Evolutionary conservation across 2,888 invertebrate species (phyloP).

Genomic region (Plagodis dolabraria): DNA sequence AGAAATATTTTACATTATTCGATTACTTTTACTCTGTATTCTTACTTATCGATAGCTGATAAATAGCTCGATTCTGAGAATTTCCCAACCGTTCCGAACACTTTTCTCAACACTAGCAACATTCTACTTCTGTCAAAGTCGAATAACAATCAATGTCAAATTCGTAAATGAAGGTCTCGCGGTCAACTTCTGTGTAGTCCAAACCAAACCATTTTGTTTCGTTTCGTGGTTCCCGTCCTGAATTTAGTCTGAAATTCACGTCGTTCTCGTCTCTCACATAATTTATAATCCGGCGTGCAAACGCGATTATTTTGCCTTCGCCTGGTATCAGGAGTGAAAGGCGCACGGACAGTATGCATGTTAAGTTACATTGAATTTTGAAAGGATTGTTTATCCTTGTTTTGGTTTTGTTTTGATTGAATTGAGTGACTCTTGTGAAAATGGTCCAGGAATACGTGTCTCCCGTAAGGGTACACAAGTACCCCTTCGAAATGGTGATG

Average conservation of each 20-base stretch:
- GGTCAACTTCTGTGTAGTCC: conserved; percentile 37
- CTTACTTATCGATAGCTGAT: too few species aligned
- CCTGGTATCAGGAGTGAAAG: conserved; percentile 65
- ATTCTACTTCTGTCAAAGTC: too few species aligned
- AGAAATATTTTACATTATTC: too few species aligned
- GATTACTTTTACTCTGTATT: too few species aligned
- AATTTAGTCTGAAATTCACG: conserved; percentile 56
- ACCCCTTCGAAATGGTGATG: conserved; percentile 98
- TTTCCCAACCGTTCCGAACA: too few species aligned
- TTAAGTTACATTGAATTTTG: conserved; percentile 58
- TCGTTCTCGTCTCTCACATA: conserved; percentile 50
- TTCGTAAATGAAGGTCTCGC: conserved; percentile 26
- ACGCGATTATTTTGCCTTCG: conserved; percentile 63
- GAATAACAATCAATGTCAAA: conserved; percentile 23
- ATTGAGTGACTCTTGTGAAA: conserved; percentile 60
- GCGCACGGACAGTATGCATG: conserved; percentile 64
- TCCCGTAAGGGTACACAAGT: conserved; percentile 97
- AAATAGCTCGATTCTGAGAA: too few species aligned
- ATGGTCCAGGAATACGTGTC: conserved; percentile 99
- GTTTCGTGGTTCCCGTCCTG: conserved; percentile 41
- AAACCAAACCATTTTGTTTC: conserved; percentile 60
- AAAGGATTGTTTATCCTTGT: conserved; percentile 60
- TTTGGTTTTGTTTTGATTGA: conserved; percentile 48
- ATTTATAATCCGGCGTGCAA: conserved; percentile 9
- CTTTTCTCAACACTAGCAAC: too few species aligned